Base-by-base conservation (phyloP, 2,888 invertebrate genomes). In the Atrina japonica region DNA sequence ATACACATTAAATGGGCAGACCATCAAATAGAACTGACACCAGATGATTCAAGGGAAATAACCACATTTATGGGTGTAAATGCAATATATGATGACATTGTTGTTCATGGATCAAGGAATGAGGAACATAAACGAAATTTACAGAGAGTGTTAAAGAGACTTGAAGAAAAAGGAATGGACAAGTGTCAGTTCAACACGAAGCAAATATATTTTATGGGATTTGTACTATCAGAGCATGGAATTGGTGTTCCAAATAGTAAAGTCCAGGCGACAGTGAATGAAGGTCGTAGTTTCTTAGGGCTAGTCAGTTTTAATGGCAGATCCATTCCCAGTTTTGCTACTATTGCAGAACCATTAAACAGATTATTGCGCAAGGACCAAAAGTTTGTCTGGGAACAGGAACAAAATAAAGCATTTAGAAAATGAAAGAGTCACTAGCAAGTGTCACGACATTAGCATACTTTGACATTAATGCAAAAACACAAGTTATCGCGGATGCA, bases 151-250 rank as follows among this genome's bases (percentile, higher is more conserved):
- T 52, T 83, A 45, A 27, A 74, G n/a, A 45, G 49, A 23, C 21
- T 82, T 9, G 30, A 49, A 35, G 73, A 68, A 16, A 67, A 71
- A 21, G 70, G 72, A n/a, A 23, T 82, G 2, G 66, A 71, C 1
- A 81, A 81, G 58, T 79, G 77, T 65, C 25, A 76, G 65, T 78
- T 81, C 53, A 68, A 66, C 25, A 68, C 78, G 65, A 43, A 61
- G 6, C 21, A 76, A 29, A 41, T 74, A 16, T 45, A 67, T 23
- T 59, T 64, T 21, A 55, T 64, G 69, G 56, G 60, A 16, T 49
- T 67, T 41, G n/a, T 63, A 18, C 27, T 66, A 11, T 60, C 60
- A 5, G 41, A 43, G 29, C 41, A 53, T 27, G 70, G 70, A 25
- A 66, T 70, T 14, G 35, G 41, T 21, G 50, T 65, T n/a, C 16